Base-by-base conservation (phyloP, 2,113 vertebrate genomes). In the Phrynocephalus versicolor region DNA sequence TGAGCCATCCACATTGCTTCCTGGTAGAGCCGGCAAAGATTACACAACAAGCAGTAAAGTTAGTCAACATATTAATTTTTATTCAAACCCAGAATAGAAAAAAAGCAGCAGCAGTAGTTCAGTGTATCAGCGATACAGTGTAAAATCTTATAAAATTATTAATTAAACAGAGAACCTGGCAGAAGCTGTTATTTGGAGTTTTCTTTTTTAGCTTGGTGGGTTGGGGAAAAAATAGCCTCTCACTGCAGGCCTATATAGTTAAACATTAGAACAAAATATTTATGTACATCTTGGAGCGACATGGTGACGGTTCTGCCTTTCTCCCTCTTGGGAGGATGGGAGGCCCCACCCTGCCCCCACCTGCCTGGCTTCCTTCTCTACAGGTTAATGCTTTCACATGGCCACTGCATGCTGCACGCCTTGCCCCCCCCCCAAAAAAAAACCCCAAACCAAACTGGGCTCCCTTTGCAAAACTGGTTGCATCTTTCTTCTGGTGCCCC, bases 61-160 rank as follows among this genome's bases (percentile, higher is more conserved):
- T 64, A 71, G 51, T 64, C 76, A 74, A 64, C 65, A 83, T 37
- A 72, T 87, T 51, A 78, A 16, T 83, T 73, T 86, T 87, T 78
- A 83, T 82, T 83, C 81, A 60, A 51, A 62, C 35, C 55, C 51
- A 78, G 64, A 45, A 9, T 71, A 45, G 64, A 81, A 81, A 65
- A 65, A 60, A 55, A 67, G 27, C 35, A 62, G 81, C 65, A 82
- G 86, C 30, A 37, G 81, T 51, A 72, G 55, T 33, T n/a, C 6
- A 35, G 27, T 18, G 45, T n/a, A 7, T 70, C 27, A 13, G 12
- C 45, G 78, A 81, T 60, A 35, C 39, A 73, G 27, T 14, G 62
- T 35, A 35, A 78, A 21, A n/a, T n/a, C 33, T 67, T 69, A 35
- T 23, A 75, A 69, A 70, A 21, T 41, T 30, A 67, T n/a, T n/a